These are phyloP conservation scores for Lonchura striata DNA, from an alignment of 2,113 vertebrate genomes.

Conservation along the genomic window DNA sequence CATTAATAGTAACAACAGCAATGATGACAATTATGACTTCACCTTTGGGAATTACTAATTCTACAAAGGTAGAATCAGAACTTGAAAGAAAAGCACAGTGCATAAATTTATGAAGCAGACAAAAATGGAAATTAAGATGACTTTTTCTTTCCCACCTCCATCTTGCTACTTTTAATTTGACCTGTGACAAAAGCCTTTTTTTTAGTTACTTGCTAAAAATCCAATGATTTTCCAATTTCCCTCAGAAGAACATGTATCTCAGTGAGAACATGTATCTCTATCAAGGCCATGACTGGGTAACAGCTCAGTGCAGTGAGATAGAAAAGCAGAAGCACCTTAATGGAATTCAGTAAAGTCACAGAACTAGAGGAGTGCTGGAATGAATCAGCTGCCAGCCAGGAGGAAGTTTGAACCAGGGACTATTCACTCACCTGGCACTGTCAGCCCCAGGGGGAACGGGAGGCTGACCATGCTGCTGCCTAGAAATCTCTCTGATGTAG, in stretches of 20 bases:
- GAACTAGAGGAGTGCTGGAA: not conserved
- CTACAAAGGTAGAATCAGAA: not conserved
- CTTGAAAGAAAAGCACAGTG: not conserved
- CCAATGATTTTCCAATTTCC: not conserved
- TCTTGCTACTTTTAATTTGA: not conserved
- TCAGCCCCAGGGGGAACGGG: not conserved
- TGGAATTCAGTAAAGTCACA: not conserved
- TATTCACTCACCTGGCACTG: not conserved
- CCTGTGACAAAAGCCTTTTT: not conserved
- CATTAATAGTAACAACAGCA: not conserved
- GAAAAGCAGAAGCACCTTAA: not conserved
- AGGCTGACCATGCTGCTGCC: not conserved
- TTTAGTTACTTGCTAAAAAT: not conserved
- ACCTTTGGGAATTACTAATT: not conserved
- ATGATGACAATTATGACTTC: not conserved
- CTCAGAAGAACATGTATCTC: not conserved
- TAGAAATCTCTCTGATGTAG: not conserved
- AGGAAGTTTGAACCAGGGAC: not conserved
- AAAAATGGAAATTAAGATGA: not conserved
- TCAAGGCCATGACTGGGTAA: not conserved
- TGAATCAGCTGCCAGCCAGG: not conserved
- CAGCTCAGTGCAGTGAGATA: not conserved
- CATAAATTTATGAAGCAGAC: not conserved
- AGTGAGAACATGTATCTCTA: not conserved
- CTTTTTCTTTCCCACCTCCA: not conserved